Base-by-base conservation (phyloP, 2,888 invertebrate species). In the Mechanitis mazaeus region DNA sequence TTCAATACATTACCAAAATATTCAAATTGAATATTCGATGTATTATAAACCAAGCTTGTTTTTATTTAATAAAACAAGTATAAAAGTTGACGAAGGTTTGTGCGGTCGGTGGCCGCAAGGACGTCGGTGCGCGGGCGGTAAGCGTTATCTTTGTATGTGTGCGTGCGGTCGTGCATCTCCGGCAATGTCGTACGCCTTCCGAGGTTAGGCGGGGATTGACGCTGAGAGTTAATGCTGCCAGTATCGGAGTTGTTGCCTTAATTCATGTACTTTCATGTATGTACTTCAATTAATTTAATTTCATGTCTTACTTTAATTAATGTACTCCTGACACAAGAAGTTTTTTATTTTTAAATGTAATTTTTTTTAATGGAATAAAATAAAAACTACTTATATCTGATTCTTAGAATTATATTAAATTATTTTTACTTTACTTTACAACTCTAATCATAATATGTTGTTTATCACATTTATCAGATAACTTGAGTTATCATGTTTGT, bases 61-160 rank as follows among this genome's bases (percentile, higher is more conserved):
- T 66, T 66, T 64, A 62, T 68, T 57, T 64, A 55, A 58, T 56
- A 53, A 60, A 62, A 64, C 58, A 47, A 57, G 56, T 63, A 63
- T 66, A 61, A 61, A 56, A 59, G 64, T 64, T 61, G 65, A 60
- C 64, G 63, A 66, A 67, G 65, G 66, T 66, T 66, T 61, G 50
- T 63, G 80, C 85, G 88, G 88, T 88, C 88, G 87, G 80, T 87
- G 83, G 77, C 76, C 82, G 88, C 89, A 90, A 90, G 89, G 89
- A 88, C 89, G 89, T 88, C 83, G 83, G 80, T 83, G 88, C 85
- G 88, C 87, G 87, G 87, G 88, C 84, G 87, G 83, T 79, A 78
- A 72, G 75, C 78, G 74, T 81, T 55, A 33, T 53, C 46, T 58
- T 45, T 47, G n/a, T 42, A 55, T 69, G 74, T 74, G 70, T 73